These are phyloP conservation scores for Lampris megalopsis DNA, from an alignment of 2,113 vertebrate species.

Conservation along the genomic window DNA sequence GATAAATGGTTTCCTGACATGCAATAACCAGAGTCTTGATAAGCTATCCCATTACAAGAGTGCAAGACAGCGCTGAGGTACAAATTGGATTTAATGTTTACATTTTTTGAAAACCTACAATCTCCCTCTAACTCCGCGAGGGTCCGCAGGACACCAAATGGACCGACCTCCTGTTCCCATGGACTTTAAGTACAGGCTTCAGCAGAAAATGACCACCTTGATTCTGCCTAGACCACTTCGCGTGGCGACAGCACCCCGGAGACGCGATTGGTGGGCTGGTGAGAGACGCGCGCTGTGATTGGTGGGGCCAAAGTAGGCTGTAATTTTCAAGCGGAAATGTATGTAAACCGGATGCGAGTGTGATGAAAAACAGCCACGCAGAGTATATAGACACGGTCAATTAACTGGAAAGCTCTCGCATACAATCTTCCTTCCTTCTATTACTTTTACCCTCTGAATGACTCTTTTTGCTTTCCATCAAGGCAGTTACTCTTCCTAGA, in stretches of 20 bases:
- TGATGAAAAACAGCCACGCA: constrained; percentile 14
- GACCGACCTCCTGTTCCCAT: constrained; percentile 65
- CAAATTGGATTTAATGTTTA: constrained; percentile 43
- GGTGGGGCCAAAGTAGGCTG: constrained; percentile 62
- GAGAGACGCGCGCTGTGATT: constrained; percentile 55
- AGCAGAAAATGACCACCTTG: constrained; percentile 76
- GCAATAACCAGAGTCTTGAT: constrained; percentile 19
- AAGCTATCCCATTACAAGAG: constrained; percentile 2
- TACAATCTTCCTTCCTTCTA: constrained; percentile 28
- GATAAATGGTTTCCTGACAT: constrained; percentile 13
- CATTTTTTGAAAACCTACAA: constrained; percentile 45
- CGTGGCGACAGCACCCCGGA: constrained; percentile 47
- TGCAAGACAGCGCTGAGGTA: constrained; percentile 12
- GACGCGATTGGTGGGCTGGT: constrained; percentile 44
- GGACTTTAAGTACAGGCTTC: constrained; percentile 72
- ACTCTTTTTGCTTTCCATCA: constrained; percentile 20
- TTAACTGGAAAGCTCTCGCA: constrained; percentile 32
- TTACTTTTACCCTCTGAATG: constrained; percentile 7
- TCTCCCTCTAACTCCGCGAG: constrained; percentile 41
- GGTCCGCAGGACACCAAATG: constrained; percentile 58
- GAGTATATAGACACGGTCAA: constrained; percentile 19
- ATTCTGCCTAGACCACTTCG: constrained; percentile 56
- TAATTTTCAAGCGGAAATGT: constrained; percentile 76
- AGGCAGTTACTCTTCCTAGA: constrained; percentile 24
- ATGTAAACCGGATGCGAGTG: constrained; percentile 43